phyloP scores from a whole-genome alignment of 2,113 vertebrate species.

The Aix galericulata region DNA sequence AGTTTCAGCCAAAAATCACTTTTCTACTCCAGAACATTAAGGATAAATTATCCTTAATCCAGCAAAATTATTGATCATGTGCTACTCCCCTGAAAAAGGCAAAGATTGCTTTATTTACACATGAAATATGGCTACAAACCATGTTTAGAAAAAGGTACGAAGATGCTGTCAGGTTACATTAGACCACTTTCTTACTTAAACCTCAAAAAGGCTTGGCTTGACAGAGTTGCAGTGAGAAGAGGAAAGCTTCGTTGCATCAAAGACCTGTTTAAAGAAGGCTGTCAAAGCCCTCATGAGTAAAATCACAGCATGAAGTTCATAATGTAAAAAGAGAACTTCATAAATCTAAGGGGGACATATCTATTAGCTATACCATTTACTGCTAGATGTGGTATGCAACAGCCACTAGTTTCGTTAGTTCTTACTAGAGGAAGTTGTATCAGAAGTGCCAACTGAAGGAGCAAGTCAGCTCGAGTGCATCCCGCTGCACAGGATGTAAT shows the following conservation, averaged over 20 bases:
- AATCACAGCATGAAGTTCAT: neutral
- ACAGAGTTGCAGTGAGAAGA: neutral
- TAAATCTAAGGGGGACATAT: neutral
- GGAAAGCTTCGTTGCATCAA: neutral
- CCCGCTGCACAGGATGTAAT: neutral
- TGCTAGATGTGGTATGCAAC: neutral
- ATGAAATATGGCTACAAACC: neutral
- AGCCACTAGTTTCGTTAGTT: neutral
- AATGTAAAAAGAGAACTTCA: neutral
- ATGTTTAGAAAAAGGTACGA: neutral
- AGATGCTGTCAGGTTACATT: neutral
- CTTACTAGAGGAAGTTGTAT: neutral
- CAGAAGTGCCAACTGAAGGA: neutral
- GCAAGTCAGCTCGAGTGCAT: neutral
- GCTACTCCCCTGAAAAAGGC: neutral
- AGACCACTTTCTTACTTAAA: neutral
- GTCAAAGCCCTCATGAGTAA: neutral
- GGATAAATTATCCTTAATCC: neutral
- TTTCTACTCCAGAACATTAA: neutral
- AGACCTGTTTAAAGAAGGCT: neutral
- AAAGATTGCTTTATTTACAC: neutral
- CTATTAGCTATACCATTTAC: neutral
- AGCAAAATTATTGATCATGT: neutral
- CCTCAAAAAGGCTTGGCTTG: neutral
- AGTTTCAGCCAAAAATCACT: neutral